Evolutionary conservation across 2,113 vertebrate species (phyloP), one percentile per base, ranked within the genome.

Genomic region (Entosphenus tridentatus): DNA sequence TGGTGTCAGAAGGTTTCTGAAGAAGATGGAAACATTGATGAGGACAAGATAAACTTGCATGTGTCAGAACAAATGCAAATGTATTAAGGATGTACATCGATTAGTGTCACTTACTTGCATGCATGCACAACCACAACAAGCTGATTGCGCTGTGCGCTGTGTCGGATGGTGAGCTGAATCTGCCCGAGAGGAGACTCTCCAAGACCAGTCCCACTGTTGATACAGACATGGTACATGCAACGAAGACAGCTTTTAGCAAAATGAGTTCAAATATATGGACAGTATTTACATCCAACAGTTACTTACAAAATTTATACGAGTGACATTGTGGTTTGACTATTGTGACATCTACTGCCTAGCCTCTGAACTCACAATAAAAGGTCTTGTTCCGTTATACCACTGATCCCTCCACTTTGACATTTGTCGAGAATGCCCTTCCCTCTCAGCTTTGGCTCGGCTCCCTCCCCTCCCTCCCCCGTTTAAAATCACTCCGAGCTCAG

Each of bases 61-160:
- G 39, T 39, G 39, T 39, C 39, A 7, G 21, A 65, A 65, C 10
- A 65, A 9, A 65, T 65, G 21, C n/a, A 65, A 62, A 62, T 17
- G 1, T 16, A 65, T 16, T 21, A 2, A 65, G 21, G 62, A 1
- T 21, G 11, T 65, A 2, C n/a, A 65, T 62, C 9, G 21, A 2
- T 65, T 16, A 65, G 62, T 65, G 21, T 21, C 11, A 14, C 85
- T 74, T 73, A 95, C 90, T 87, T 86, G 83, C 93, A 97, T 74
- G 75, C 72, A 72, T 91, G 91, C 56, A 96, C 88, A 3, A 95
- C 86, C 67, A 98, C 86, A 17, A 95, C 82, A 55, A 98, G 82
- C 72, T 87, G 93, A 80, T 90, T 96, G 76, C 90, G 84, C 77
- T 96, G 92, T 2, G 88, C 84, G 73, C 87, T 92, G 71, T 95